Evolutionary conservation across 2,888 invertebrate genomes (phyloP).

Genomic region (Seira ritae): DNA sequence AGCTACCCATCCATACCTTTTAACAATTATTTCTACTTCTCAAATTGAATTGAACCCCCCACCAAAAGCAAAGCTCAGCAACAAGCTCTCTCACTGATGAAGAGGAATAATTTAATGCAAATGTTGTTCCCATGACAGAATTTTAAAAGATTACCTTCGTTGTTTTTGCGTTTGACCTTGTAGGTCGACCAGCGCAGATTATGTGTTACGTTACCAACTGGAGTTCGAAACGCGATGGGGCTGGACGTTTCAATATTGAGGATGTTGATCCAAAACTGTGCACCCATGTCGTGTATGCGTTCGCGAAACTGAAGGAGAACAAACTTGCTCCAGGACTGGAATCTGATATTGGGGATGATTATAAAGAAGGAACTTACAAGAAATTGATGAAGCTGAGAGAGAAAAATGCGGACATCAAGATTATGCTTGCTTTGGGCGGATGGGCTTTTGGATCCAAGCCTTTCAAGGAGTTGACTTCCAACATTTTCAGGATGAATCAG

Average conservation of each 20-base stretch:
- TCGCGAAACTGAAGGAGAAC: constrained; percentile 92
- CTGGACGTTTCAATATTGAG: constrained; percentile 92
- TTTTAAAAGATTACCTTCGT: background rate
- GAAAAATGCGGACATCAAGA: constrained; percentile 91
- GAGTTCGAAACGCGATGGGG: constrained; percentile 93
- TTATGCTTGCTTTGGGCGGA: constrained; percentile 82
- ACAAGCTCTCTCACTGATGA: no score
- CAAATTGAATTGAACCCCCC: background rate
- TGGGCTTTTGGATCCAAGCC: constrained; percentile 98
- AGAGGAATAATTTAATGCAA: constrained; percentile 6
- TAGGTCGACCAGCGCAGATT: constrained; percentile 90
- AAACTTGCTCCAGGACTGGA: constrained; percentile 85
- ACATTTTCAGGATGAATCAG: constrained; percentile 95
- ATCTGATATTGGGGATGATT: constrained; percentile 83
- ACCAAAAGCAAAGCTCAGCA: background rate
- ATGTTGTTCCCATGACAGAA: constrained; percentile 2
- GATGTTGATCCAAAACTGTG: constrained; percentile 92
- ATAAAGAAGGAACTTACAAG: constrained; percentile 82
- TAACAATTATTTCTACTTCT: background rate
- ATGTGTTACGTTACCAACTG: constrained; percentile 98
- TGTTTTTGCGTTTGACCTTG: constrained; percentile 69
- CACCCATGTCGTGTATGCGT: constrained; percentile 96
- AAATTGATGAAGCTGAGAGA: constrained; percentile 90
- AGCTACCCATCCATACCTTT: background rate
- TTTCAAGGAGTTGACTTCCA: constrained; percentile 93